Conservation (phyloP, 35 echinoderm and acorn worm species). For the Ophioderma brevispina region DNA sequence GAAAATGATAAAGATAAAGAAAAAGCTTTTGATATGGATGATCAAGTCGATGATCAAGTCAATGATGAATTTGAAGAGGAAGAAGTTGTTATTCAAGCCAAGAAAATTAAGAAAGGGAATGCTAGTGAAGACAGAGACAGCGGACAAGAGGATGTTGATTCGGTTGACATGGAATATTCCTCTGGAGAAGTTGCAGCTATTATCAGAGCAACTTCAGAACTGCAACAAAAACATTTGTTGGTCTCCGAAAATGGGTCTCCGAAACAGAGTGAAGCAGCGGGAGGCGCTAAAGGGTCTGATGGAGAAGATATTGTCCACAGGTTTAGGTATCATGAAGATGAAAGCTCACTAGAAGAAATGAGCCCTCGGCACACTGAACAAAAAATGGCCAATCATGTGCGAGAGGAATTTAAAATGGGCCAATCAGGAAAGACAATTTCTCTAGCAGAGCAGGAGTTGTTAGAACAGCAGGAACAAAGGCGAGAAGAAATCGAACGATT, state of each 20-base stretch:
- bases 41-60: neutral
- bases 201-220: neutral
- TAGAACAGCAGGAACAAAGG: constrained; percentile 33
- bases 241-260: neutral
- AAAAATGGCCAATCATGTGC: too few relatives aligned
- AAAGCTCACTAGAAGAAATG: neutral
- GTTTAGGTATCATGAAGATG: constrained; percentile 1
- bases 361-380: neutral
- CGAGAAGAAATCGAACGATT: constrained; percentile 51
- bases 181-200: neutral
- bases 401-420: too few relatives aligned
- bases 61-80: neutral
- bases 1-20: neutral
- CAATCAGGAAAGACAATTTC: neutral
- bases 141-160: neutral
- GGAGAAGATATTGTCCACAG: neutral
- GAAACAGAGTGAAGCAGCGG: neutral
- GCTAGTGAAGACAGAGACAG: neutral
- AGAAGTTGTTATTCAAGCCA: neutral
- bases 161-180: neutral
- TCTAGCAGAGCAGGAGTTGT: constrained; percentile 3
- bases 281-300: neutral
- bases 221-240: neutral
- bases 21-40: neutral
- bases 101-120: neutral